These are phyloP conservation scores for Anastrepha obliqua DNA, from an alignment of 1,140 invertebrate genomes.

Conservation along the genomic window DNA sequence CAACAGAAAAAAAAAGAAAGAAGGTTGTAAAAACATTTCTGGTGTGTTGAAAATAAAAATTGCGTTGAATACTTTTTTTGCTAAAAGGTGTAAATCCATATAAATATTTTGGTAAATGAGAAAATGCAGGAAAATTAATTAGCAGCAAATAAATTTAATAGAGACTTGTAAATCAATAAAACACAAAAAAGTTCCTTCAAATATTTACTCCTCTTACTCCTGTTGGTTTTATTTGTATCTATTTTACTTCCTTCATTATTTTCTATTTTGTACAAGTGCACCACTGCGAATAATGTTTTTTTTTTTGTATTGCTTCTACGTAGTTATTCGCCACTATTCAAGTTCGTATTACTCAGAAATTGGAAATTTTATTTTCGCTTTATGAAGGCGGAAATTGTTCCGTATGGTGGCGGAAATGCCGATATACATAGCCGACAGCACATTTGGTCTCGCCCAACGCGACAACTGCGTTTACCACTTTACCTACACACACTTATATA, in stretches of 20 bases:
- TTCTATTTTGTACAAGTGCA: background rate
- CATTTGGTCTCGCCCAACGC: background rate
- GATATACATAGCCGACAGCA: conserved; percentile 17
- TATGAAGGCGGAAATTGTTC: conserved; percentile 42
- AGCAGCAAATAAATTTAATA: conserved; percentile 16
- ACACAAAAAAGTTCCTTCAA: background rate
- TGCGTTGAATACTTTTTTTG: background rate
- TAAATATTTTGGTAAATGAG: background rate
- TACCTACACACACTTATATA: no score
- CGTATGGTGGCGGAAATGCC: conserved; percentile 39
- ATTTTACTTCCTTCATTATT: background rate
- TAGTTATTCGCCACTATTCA: background rate
- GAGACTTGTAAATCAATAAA: background rate
- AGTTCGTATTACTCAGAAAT: background rate
- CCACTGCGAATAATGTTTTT: background rate
- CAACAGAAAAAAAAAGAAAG: background rate
- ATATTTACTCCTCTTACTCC: background rate
- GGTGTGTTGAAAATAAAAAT: background rate
- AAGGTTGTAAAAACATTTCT: background rate
- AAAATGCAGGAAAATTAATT: background rate
- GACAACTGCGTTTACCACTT: background rate
- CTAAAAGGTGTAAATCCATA: background rate
- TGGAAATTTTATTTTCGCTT: conserved; percentile 23
- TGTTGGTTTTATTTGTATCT: background rate
- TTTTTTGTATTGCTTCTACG: background rate